Percentiles rank a stretch among this genome's conserved stretches.
Conservation (phyloP, 2,888 invertebrate genomes). For the Pheosia gnoma region DNA sequence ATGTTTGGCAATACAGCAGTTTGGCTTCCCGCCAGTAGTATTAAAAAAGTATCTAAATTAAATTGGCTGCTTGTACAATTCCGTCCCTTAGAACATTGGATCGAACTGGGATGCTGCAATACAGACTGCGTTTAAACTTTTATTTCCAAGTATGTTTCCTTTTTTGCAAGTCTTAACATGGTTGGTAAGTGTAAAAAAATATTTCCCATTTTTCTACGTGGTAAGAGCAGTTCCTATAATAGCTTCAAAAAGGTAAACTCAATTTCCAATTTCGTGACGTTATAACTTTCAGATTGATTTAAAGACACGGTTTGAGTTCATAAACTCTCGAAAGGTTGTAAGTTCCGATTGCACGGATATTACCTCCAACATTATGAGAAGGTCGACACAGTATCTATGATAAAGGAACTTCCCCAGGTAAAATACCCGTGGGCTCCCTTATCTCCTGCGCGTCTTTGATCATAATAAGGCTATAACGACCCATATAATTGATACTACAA, state of each 20-base stretch:
- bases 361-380: too few species aligned
- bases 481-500: slow-evolving; percentile 24
- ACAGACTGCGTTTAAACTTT: neutral
- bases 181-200: neutral
- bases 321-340: too few species aligned
- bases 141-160: neutral
- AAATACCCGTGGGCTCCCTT: neutral
- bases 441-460: slow-evolving; percentile 4
- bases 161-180: neutral
- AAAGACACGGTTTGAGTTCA: too few species aligned
- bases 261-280: too few species aligned
- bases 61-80: slow-evolving; percentile 44
- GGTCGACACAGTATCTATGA: neutral
- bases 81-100: slow-evolving; percentile 39
- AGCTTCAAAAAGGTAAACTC: too few species aligned
- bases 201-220: too few species aligned
- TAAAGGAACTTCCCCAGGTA: neutral
- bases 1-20: slow-evolving; percentile 42
- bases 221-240: too few species aligned
- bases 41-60: slow-evolving; percentile 51
- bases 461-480: slow-evolving; percentile 39
- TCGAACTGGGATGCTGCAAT: slow-evolving; percentile 9
- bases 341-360: too few species aligned
- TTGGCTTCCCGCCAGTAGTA: slow-evolving; percentile 48
- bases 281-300: too few species aligned